Evolutionary conservation across 2,797 vertebrate genomes (phyloP), one percentile per base, ranked within the genome.

Genomic region (Peromyscus eremicus): DNA sequence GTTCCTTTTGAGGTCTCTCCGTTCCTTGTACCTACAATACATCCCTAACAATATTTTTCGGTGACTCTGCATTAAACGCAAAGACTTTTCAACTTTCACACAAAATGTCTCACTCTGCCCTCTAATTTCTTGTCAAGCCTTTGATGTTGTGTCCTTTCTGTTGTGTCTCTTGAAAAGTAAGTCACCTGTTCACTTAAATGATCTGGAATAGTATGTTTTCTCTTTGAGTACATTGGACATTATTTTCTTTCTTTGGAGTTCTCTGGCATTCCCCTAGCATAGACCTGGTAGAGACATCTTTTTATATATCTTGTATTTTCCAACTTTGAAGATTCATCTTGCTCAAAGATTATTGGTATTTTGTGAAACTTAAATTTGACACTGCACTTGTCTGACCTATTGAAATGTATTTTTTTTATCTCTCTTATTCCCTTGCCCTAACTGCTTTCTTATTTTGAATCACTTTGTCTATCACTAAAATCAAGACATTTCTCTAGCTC

Each of bases 271-370:
- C 68, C 11, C 14, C 62, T 82, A 71, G 13, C 70, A 68, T 4
- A 9, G n/a, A 17, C 29, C 23, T 83, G 49, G 25, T n/a, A 49
- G 66, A 80, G 0, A 14, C 14, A 75, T 62, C 64, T 66, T 83
- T 93, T 75, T 32, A 79, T 17, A 9, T 52, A 66, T 37, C 64
- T 71, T 88, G 9, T 46, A 75, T 84, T 89, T 94, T 27, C 73
- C 40, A 27, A 92, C n/a, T 49, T n/a, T 34, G 6, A 46, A 25
- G 29, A 68, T 79, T 90, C 64, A 87, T 55, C 10, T 84, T 32
- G 82, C 60, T 73, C 34, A 90, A 92, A 95, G 43, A 68, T 49
- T 77, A 32, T 95, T 57, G 68, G 4, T 25, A 95, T 92, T 81
- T 71, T 66, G 17, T 23, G 68, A 85, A 76, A 91, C 14, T 43